Evolutionary conservation across 2,113 vertebrate genomes (phyloP), one percentile per base, ranked within the genome.

Genomic region (Datnioides undecimradiatus): DNA sequence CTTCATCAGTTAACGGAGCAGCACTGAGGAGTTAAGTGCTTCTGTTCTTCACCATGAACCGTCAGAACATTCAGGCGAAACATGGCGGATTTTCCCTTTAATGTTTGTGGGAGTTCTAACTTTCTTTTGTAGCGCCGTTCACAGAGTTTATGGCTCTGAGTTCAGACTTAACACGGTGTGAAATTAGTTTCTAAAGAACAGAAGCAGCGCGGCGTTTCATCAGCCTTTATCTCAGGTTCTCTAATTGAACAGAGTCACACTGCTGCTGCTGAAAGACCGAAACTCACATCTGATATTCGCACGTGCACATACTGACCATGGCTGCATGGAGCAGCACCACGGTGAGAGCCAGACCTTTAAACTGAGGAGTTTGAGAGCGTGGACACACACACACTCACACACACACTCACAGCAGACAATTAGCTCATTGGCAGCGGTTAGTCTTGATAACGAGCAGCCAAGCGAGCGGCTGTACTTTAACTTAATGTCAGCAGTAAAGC

Each of bases 111-210:
- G 46, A 23, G 48, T 49, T 49, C 1, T 49, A 49, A 51, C 23
- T 23, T 51, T n/a, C n/a, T n/a, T n/a, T n/a, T n/a, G n/a, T 46
- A 27, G 73, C 81, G 58, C 46, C 11, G 58, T 60, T 76, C 60
- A 12, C 4, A 57, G 40, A 21, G 3, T 60, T 83, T 68, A 58
- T 29, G 9, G 41, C 63, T 54, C 55, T 54, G 38, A 0, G 55
- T 63, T 67, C 17, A 5, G 79, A 68, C 11, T 54, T 55, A 76
- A 29, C 64, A 3, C 5, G 2, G 48, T 72, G 78, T 85, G 71
- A 87, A 87, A 84, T 82, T 14, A 84, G 66, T 80, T 72, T 21
- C 8, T n/a, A 14, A 36, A 71, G 59, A 82, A 71, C 69, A 63
- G 69, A 63, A 16, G 31, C 60, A 0, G 0, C 17, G 2, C 8